These are phyloP conservation scores for Dermolepida albohirtum DNA, from an alignment of 2,888 invertebrate species.

Conservation along the genomic window DNA sequence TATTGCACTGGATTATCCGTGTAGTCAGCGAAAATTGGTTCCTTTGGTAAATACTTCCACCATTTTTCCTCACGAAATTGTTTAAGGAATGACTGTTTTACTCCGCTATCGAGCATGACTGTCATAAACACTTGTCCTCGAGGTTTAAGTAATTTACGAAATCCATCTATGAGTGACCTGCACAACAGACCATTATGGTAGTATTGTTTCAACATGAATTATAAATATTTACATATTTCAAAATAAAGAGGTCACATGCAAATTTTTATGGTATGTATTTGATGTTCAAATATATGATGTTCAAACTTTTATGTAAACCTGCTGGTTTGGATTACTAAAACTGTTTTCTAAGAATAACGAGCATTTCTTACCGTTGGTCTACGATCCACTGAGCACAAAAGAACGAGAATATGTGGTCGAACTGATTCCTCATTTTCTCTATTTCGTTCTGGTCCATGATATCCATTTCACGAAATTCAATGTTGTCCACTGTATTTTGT, in stretches of 20 bases:
- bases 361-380: neutral
- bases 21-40: neutral
- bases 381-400: neutral
- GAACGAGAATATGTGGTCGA: slow-evolving; percentile 3
- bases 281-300: too few relatives aligned
- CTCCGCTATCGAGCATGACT: neutral
- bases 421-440: neutral
- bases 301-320: too few relatives aligned
- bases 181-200: too few relatives aligned
- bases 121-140: neutral
- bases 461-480: neutral
- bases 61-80: neutral
- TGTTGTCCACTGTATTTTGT: neutral
- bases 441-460: neutral
- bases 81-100: neutral
- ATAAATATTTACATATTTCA: too few relatives aligned
- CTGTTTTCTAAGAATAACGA: too few relatives aligned
- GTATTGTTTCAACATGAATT: too few relatives aligned
- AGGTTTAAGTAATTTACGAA: neutral
- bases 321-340: too few relatives aligned
- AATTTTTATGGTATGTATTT: too few relatives aligned
- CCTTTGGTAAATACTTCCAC: slow-evolving; percentile 7
- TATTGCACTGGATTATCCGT: neutral
- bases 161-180: too few relatives aligned
- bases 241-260: too few relatives aligned